These are phyloP conservation scores for Epizoanthus fatuus DNA, from an alignment of 92 coral and sea anemone genomes.

Conservation along the genomic window DNA sequence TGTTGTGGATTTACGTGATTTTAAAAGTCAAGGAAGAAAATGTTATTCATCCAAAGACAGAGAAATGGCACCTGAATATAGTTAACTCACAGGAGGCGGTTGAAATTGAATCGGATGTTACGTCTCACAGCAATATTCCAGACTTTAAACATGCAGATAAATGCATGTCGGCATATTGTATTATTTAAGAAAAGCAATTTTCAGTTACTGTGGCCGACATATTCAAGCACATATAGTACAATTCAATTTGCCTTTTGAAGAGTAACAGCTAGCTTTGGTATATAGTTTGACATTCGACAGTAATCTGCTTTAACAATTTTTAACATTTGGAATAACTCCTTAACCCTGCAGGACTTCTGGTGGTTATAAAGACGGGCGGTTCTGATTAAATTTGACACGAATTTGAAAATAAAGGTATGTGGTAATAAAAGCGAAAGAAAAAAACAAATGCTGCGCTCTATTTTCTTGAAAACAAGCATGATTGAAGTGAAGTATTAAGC, in stretches of 20 bases:
- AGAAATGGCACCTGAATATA: no score
- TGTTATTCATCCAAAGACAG: not conserved
- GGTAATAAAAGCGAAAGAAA: not conserved
- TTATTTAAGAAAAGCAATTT: not conserved
- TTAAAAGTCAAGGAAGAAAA: not conserved
- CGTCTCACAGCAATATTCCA: constrained; percentile 28
- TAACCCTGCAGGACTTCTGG: constrained; percentile 18
- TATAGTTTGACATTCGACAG: no score
- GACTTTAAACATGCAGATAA: constrained; percentile 18
- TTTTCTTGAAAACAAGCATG: not conserved
- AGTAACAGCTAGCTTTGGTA: no score
- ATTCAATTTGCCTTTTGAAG: no score
- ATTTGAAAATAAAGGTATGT: not conserved
- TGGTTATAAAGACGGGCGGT: not conserved
- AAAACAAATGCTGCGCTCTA: not conserved
- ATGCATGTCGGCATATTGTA: not conserved
- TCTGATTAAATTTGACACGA: constrained; percentile 16
- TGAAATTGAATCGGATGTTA: not conserved
- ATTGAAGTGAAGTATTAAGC: no score
- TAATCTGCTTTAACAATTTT: no score
- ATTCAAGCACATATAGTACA: no score
- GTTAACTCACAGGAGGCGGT: not conserved
- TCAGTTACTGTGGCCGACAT: not conserved
- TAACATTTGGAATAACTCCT: not conserved
- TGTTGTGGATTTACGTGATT: no score